Base-by-base conservation (phyloP, 2,888 invertebrate species). In the Apamea epomidion region DNA sequence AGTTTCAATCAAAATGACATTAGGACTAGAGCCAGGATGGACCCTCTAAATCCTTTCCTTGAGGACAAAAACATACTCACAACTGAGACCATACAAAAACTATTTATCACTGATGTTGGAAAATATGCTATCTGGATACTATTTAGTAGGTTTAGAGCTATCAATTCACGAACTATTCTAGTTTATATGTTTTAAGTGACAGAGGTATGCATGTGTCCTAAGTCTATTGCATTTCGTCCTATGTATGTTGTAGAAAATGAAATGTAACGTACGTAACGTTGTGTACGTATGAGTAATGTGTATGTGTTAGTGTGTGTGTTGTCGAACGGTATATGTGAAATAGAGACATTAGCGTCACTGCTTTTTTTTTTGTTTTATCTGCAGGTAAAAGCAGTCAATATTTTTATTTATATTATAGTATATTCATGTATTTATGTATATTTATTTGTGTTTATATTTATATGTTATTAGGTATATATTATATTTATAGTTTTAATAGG, bases 1-100 rank as follows among this genome's bases (percentile, higher is more conserved):
- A 78, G 58, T 72, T 86, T 87, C 86, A 76, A 79, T 87, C 79
- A 85, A 82, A 82, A 51, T 82, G 70, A 80, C 83, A 85, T 85
- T 82, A 88, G 69, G 74, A 62, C 60, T 76, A 80, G 58, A 76
- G 69, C 83, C 80, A 70, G 68, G 64, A 45, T 65, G 77, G 69
- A 86, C 85, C 86, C 78, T 81, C 58, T 73, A 83, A 87, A 88
- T 82, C 87, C 82, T 78, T 79, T 54, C 58, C 54, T 74, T 75
- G 54, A 67, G 42, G 67, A 76, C 51, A 84, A 83, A 81, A 82
- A 80, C 76, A 79, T 73, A 74, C 37, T 71, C 69, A 84, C 68
- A 81, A 72, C 58, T 48, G 64, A 65, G 64, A 25, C 60, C 65
- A 68, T 25, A 58, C 25, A 75, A 67, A 78, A 82, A 65, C 69